Evolutionary conservation across 2,113 vertebrate genomes (phyloP).

Genomic region (Apodemus sylvaticus): DNA sequence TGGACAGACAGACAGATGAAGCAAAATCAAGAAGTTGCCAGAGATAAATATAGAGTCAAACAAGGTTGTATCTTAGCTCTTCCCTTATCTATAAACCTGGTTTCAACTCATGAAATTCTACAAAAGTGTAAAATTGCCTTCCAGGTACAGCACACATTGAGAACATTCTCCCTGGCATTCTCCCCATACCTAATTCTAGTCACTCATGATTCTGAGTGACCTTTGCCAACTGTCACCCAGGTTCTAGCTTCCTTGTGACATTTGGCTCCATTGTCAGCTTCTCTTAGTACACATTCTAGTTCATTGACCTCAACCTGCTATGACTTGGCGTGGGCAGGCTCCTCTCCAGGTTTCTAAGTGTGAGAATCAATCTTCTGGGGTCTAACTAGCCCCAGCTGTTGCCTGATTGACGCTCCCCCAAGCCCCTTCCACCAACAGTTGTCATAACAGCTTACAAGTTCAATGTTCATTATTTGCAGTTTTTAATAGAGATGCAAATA

Average conservation of each 20-base stretch:
- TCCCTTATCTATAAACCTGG: no score
- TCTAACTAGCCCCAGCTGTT: neutral
- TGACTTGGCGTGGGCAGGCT: neutral
- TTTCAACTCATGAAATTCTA: neutral
- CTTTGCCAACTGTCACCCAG: neutral
- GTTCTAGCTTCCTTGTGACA: neutral
- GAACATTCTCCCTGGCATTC: neutral
- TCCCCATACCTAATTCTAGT: neutral
- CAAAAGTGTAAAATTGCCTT: neutral
- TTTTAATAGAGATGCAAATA: conserved; percentile 75
- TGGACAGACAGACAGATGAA: neutral
- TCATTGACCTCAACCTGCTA: neutral
- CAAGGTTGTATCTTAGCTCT: neutral
- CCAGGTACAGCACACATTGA: neutral
- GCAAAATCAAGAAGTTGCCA: neutral
- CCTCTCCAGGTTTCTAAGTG: accelerated
- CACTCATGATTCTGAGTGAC: neutral
- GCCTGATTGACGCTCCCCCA: neutral
- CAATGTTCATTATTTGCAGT: conserved; percentile 57
- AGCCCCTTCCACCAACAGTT: conserved; percentile 4
- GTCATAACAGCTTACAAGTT: conserved; percentile 26
- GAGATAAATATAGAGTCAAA: neutral
- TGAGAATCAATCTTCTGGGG: neutral
- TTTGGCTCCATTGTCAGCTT: neutral
- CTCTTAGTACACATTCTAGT: neutral